Conservation (phyloP, 2,797 vertebrate species). For the Remorina albescens region DNA sequence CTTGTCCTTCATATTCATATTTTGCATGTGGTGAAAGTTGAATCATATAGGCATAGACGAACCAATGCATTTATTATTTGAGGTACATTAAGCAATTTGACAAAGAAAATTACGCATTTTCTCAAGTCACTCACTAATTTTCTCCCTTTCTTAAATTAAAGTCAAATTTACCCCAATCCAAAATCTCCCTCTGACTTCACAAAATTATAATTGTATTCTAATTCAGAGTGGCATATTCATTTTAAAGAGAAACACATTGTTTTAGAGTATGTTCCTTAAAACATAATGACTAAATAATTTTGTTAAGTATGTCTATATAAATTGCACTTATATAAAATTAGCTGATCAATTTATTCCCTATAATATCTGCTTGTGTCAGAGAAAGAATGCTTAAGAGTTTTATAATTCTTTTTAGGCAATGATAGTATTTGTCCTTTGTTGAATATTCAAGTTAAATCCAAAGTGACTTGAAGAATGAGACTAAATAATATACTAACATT, state of each 20-base stretch:
- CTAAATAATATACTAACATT: background rate
- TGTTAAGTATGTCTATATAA: conserved; percentile 1
- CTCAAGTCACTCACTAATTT: conserved; percentile 54
- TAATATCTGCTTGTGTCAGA: background rate
- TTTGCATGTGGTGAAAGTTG: conserved; percentile 64
- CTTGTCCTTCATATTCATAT: too few relatives aligned
- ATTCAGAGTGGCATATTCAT: background rate
- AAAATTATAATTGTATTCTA: background rate
- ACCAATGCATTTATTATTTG: conserved; percentile 62
- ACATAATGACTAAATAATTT: too few relatives aligned
- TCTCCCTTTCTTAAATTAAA: conserved; percentile 7
- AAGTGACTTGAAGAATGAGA: background rate
- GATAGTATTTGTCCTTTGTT: too few relatives aligned
- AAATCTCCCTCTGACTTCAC: background rate
- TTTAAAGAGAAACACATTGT: conserved; percentile 8
- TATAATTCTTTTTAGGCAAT: too few relatives aligned
- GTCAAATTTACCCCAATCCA: background rate
- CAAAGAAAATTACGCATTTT: conserved; percentile 45
- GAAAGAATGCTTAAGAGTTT: background rate
- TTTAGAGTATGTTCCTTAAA: conserved; percentile 7
- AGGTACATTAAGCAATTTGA: background rate
- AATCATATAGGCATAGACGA: conserved; percentile 56
- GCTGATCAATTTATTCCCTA: too few relatives aligned
- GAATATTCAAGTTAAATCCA: background rate
- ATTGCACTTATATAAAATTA: too few relatives aligned